Percentiles rank a stretch among this genome's conserved stretches.
Evolutionary conservation across 2,888 invertebrate species (phyloP).

Genomic region (Callyntrura guangdongensis): DNA sequence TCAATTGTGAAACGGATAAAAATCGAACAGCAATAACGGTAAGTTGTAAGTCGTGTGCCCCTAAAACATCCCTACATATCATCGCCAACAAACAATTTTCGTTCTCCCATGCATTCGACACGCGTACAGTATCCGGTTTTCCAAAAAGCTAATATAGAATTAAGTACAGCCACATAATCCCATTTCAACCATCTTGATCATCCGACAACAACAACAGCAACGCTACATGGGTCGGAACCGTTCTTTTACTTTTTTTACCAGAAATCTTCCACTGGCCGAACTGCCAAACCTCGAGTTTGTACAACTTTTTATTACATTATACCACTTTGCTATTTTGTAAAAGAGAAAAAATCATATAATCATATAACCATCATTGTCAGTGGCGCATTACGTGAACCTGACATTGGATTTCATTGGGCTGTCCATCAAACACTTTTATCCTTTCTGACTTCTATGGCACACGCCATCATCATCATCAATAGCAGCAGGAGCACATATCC

Average conservation of each 20-base stretch:
- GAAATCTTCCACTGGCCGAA: background rate
- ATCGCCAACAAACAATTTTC: no score
- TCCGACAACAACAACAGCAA: constrained; percentile 8
- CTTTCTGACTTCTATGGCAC: constrained; percentile 49
- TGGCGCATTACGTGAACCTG: constrained; percentile 73
- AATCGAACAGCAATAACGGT: background rate
- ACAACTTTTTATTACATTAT: constrained; percentile 2
- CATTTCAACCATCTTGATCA: background rate
- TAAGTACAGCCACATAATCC: constrained; percentile 27
- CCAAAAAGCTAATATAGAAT: constrained; percentile 24
- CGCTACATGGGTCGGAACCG: background rate
- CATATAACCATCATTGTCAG: constrained; percentile 65
- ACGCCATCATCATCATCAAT: constrained; percentile 33
- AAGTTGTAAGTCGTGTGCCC: background rate
- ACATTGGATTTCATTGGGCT: constrained; percentile 75
- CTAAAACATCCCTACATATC: background rate
- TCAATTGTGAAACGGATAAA: constrained; percentile 28
- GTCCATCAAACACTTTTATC: constrained; percentile 64
- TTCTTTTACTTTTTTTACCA: background rate
- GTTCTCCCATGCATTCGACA: constrained; percentile 23
- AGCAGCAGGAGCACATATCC: background rate
- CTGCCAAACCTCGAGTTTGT: background rate
- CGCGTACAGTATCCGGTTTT: background rate
- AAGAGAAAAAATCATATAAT: constrained; percentile 49
- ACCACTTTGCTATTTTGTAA: constrained; percentile 27